Base-by-base conservation (phyloP, 2,113 vertebrate genomes). In the Tenebrosternarchus preto region DNA sequence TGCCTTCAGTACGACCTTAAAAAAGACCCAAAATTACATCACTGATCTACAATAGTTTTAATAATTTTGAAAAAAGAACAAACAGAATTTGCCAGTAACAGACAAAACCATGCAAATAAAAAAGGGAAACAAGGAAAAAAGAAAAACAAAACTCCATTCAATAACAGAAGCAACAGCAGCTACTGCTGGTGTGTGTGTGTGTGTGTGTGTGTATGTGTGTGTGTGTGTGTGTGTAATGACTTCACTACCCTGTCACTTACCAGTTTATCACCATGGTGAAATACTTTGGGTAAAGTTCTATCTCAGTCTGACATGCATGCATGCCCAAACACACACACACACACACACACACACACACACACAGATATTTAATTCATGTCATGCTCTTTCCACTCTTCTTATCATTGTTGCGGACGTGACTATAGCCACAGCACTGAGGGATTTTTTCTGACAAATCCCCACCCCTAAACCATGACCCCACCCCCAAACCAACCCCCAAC, bases 391-490 rank as follows among this genome's bases (percentile, higher is more conserved):
- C 46, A 50, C 19, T 20, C 57, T 33, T 25, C 70, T 82, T 80
- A 82, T 86, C 80, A 50, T 7, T 16, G 17, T 19, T 71, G 84
- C 61, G 69, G 72, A 87, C 84, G 81, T 87, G 85, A 85, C 78
- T 33, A 20, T 4, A n/a, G 16, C 31, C 68, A 72, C 81, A 77
- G 24, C 9, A 5, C 5, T 4, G 7, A 20, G 17, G 27, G 16
- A 6, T 39, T 25, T 55, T 68, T 68, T 66, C 11, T 20, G 4
- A 29, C 63, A 19, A 50, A 15, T 2, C 63, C 63, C 29, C 17
- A 11, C 17, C 27, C 19, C 9, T 60, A n/a, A n/a, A n/a, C n/a
- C n/a, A n/a, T n/a, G n/a, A n/a, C n/a, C n/a, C n/a, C n/a, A 12
- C 27, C 60, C 61, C 53, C 29, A 56, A 56, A 9, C 56, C 56